Evolutionary conservation across 2,113 vertebrate genomes (phyloP).

Genomic region (Camelus dromedarius): DNA sequence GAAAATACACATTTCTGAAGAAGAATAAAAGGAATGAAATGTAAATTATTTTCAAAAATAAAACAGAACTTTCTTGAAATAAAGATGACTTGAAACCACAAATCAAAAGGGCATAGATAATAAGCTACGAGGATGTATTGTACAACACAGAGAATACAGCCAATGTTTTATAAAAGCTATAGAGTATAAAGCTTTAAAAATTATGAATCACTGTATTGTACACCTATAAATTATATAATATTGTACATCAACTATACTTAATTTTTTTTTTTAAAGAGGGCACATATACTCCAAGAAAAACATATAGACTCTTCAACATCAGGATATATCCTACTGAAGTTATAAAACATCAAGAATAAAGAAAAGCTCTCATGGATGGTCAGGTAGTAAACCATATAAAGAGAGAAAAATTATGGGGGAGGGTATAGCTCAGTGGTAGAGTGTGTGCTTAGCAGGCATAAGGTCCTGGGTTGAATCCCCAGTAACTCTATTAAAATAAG

Average conservation of each 20-base stretch:
- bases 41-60: constrained; percentile 48
- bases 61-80: neutral
- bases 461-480: no score
- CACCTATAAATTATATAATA: no score
- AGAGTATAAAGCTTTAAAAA: no score
- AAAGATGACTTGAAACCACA: constrained; percentile 24
- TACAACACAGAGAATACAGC: no score
- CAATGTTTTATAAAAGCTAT: no score
- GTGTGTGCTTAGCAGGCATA: no score
- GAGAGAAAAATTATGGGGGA: neutral
- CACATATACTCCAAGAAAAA: neutral
- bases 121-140: no score
- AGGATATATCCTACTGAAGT: neutral
- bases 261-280: neutral
- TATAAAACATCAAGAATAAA: neutral
- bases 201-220: no score
- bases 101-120: neutral
- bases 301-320: neutral
- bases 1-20: neutral
- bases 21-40: constrained; percentile 30
- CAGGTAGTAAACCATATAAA: neutral
- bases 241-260: no score
- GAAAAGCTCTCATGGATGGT: neutral
- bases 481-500: no score
- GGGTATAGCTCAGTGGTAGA: no score